Evolutionary conservation across 2,888 invertebrate species (phyloP).

Genomic region (Dolomedes plantarius): DNA sequence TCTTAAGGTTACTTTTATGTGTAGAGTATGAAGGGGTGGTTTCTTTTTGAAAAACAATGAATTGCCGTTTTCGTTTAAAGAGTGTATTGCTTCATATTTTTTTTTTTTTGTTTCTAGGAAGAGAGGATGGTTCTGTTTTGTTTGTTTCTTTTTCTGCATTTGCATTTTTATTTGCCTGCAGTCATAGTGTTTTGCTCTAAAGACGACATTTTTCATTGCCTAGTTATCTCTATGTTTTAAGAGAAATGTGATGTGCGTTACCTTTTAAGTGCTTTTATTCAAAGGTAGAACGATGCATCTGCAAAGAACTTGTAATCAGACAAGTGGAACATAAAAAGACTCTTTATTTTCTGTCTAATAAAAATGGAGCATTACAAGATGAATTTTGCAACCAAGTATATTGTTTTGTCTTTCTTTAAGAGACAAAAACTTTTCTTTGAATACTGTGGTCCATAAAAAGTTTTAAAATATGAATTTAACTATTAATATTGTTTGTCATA

Average conservation of each 20-base stretch:
- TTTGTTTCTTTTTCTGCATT: conserved; percentile 14
- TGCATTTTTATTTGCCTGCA: conserved; percentile 39
- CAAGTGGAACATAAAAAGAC: not conserved
- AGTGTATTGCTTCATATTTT: conserved; percentile 21
- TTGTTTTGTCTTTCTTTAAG: too few relatives aligned
- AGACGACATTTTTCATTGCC: conserved; percentile 26
- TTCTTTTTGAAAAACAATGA: conserved; percentile 41
- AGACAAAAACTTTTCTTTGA: too few relatives aligned
- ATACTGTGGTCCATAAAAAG: too few relatives aligned
- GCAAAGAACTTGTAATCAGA: not conserved
- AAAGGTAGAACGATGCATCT: conserved; percentile 2
- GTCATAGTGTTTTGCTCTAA: conserved; percentile 21
- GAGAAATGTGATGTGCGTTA: not conserved
- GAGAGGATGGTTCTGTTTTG: conserved; percentile 22
- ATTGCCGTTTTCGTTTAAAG: conserved; percentile 49
- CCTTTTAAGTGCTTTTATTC: conserved; percentile 26
- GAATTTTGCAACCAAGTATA: too few relatives aligned
- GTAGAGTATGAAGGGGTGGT: conserved; percentile 10
- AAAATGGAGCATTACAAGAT: too few relatives aligned
- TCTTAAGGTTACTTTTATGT: conserved; percentile 52
- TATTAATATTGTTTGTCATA: too few relatives aligned
- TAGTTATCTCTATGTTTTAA: conserved; percentile 21
- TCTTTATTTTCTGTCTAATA: not conserved
- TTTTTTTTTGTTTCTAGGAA: conserved; percentile 15
- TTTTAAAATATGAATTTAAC: too few relatives aligned